These are phyloP conservation scores for Otis tarda DNA, from an alignment of 2,113 vertebrate genomes.

Conservation along the genomic window DNA sequence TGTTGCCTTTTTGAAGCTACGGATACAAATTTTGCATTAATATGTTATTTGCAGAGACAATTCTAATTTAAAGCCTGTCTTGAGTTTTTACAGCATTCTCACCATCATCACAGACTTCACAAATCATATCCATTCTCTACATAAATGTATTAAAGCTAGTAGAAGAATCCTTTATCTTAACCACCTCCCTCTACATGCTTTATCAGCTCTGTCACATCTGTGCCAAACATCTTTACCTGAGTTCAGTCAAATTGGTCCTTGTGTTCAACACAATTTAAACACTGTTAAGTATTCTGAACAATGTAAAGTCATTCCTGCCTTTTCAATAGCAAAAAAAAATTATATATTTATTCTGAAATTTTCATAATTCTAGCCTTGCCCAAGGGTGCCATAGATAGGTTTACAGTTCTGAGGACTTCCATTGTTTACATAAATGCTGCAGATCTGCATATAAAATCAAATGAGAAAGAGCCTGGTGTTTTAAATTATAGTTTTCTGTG, in stretches of 20 bases:
- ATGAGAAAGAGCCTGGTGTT: neutral
- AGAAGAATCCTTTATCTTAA: neutral
- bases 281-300: neutral
- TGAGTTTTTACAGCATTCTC: neutral
- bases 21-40: neutral
- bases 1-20: neutral
- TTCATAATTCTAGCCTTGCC: neutral
- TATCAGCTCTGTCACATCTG: neutral
- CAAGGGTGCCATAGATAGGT: neutral
- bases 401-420: neutral
- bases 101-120: neutral
- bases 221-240: neutral
- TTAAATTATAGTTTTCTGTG: neutral
- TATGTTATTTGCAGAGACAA: neutral
- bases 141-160: neutral
- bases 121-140: neutral
- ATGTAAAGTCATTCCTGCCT: neutral
- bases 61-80: neutral
- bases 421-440: neutral
- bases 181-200: neutral
- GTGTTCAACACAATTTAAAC: neutral
- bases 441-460: neutral
- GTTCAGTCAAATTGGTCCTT: neutral
- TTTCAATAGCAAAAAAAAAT: neutral
- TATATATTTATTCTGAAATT: neutral